Evolutionary conservation across 2,113 vertebrate genomes (phyloP).

Genomic region (Corythaeola cristata): DNA sequence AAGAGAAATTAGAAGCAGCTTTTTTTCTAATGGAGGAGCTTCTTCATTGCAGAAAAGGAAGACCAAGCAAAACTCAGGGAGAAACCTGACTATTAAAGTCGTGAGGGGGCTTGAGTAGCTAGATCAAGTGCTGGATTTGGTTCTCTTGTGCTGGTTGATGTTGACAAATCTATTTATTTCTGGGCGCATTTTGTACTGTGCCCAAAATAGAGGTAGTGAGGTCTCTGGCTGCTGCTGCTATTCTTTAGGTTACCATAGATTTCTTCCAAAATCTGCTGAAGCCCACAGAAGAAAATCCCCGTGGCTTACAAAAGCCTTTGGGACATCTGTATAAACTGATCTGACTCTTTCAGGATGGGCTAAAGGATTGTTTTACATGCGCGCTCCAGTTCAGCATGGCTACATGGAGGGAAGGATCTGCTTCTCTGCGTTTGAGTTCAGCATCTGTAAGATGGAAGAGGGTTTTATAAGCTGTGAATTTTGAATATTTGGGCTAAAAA

Average conservation of each 20-base stretch:
- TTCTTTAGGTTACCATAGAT: neutral
- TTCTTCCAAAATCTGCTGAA: neutral
- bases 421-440: neutral
- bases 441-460: neutral
- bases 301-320: neutral
- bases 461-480: neutral
- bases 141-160: neutral
- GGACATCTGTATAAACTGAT: neutral
- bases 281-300: neutral
- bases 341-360: neutral
- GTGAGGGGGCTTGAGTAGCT: neutral
- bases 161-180: constrained; percentile 11
- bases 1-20: neutral
- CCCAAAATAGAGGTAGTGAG: neutral
- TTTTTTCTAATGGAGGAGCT: neutral
- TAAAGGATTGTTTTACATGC: neutral
- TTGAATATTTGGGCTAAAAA: neutral
- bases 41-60: neutral
- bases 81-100: neutral
- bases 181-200: neutral
- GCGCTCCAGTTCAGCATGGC: neutral
- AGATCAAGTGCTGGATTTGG: neutral
- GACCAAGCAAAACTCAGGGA: neutral
- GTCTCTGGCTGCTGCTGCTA: neutral
- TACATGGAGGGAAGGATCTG: neutral